A percentile compares a stretch with the other conserved stretches of the same genome.
Evolutionary conservation across 1,140 invertebrate genomes (phyloP).

Genomic region (Neodiprion lecontei): DNA sequence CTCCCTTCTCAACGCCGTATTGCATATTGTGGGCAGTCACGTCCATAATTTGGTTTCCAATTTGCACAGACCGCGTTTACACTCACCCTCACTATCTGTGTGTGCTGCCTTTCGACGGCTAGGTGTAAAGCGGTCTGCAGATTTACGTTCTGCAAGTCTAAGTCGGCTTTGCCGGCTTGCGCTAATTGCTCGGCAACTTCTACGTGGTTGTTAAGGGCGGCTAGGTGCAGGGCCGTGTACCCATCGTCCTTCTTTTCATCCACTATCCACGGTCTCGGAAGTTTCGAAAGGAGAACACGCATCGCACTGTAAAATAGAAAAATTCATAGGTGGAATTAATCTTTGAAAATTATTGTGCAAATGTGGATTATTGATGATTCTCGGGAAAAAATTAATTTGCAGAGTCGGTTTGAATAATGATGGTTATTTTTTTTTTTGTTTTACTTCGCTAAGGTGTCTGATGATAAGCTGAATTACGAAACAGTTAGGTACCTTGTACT

Average conservation of each 20-base stretch:
- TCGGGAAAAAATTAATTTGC: too few species aligned
- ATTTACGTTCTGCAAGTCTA: constrained; percentile 95
- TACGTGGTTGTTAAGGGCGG: constrained; percentile 96
- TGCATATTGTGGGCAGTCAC: too few species aligned
- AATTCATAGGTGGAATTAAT: background rate
- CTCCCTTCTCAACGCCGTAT: too few species aligned
- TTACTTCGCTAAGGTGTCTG: too few species aligned
- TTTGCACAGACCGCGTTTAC: background rate
- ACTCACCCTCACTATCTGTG: constrained; percentile 87
- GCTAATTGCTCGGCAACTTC: constrained; percentile 94
- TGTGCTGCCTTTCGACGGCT: constrained; percentile 94
- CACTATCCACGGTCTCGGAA: constrained; percentile 95
- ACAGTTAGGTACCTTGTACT: too few species aligned
- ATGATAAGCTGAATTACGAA: too few species aligned
- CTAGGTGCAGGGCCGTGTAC: constrained; percentile 94
- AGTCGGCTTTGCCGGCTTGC: constrained; percentile 86
- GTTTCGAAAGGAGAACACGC: constrained; percentile 89
- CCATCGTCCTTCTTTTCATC: constrained; percentile 99
- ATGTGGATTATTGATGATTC: background rate
- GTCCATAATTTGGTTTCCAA: too few species aligned
- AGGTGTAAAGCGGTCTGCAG: constrained; percentile 95
- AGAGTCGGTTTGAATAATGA: too few species aligned
- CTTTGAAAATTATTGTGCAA: background rate
- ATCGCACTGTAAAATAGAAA: constrained; percentile 81
- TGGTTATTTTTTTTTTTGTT: too few species aligned